Conservation (phyloP, 2,113 vertebrate genomes). For the Sarotherodon lohbergeri region DNA sequence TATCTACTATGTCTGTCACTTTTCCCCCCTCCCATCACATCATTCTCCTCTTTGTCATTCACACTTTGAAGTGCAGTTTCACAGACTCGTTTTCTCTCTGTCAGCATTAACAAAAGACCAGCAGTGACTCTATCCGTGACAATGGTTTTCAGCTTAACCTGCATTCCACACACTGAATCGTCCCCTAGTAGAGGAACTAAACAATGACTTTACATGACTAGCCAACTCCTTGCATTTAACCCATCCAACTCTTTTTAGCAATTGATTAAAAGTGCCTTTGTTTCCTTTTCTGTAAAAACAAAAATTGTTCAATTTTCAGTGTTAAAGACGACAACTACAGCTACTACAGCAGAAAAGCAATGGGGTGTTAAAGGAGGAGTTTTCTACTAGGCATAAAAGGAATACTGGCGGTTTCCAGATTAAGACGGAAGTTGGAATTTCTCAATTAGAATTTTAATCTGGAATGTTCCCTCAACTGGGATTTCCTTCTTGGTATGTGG, state of each 20-base stretch:
- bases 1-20: neutral
- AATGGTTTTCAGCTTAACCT: constrained; percentile 30
- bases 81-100: neutral
- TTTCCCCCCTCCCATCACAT: constrained; percentile 7
- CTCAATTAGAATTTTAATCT: neutral
- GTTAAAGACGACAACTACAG: neutral
- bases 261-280: neutral
- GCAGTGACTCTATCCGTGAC: constrained; percentile 32
- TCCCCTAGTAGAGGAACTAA: neutral
- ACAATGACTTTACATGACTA: neutral
- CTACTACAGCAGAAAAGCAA: neutral
- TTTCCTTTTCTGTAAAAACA: neutral
- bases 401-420: neutral
- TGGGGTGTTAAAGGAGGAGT: neutral
- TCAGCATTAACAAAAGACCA: constrained; percentile 34
- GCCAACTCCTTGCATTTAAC: neutral
- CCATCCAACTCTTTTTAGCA: neutral
- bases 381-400: neutral
- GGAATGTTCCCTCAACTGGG: neutral
- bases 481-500: neutral
- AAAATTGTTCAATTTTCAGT: neutral
- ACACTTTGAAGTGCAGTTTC: constrained; percentile 41
- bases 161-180: neutral
- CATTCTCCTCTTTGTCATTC: constrained; percentile 58
- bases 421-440: neutral